phyloP scores from a whole-genome alignment of 1,140 invertebrate species.

The Ephestia elutella region DNA sequence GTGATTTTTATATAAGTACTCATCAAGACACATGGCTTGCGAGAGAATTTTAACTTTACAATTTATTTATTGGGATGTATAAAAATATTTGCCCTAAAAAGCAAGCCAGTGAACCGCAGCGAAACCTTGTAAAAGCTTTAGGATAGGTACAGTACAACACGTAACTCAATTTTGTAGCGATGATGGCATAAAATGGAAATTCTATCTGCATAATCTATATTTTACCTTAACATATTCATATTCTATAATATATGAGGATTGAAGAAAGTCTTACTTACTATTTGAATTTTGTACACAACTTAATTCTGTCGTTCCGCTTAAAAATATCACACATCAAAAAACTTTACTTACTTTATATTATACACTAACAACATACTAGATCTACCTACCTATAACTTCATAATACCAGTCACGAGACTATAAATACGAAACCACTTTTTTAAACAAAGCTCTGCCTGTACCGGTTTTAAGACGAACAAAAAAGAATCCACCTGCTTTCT shows the following conservation, averaged over 20 bases:
- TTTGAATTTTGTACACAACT: no score
- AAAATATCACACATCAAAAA: background rate
- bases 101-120: conserved; percentile 20
- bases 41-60: no score
- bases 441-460: conserved; percentile 16
- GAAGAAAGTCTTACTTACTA: no score
- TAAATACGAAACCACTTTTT: conserved; percentile 4
- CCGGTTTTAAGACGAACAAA: conserved; percentile 17
- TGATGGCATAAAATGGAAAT: background rate
- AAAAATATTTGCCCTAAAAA: conserved; percentile 26
- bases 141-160: conserved; percentile 15
- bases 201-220: no score
- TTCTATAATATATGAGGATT: no score
- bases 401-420: background rate
- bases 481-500: conserved; percentile 33
- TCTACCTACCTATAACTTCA: background rate
- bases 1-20: no score
- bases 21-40: no score
- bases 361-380: background rate
- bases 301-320: no score
- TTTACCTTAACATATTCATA: no score
- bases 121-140: conserved; percentile 30
- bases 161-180: conserved; percentile 17
- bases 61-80: background rate
- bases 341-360: background rate